Evolutionary conservation across 2,797 vertebrate species (phyloP), one percentile per base, ranked within the genome.

Genomic region (Silurus aristotelis): DNA sequence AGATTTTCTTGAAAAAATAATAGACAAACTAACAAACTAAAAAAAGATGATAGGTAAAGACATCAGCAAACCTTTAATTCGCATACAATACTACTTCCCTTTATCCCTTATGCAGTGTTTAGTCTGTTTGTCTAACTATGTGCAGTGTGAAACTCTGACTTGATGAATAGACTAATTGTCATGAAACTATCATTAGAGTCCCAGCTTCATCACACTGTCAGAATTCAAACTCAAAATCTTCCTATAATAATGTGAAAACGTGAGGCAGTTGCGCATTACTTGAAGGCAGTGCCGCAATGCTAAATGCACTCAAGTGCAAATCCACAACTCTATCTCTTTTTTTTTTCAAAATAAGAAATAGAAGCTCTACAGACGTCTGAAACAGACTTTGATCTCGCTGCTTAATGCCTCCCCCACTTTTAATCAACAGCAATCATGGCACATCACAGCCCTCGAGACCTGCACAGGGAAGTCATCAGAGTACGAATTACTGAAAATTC

Each of bases 311-410:
- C 6, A n/a, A 66, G 7, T 25, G 61, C 78, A 52, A 66, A 80
- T 46, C 77, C 38, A 48, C 77, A 2, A 76, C 4, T 38, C 38
- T 38, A 4, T 78, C 56, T 25, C 3, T 60, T 7, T 15, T n/a
- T 67, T 66, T 12, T 66, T 27, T 66, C 25, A 25, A 3, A 48
- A 80, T 9, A 75, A 55, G 67, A 61, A 76, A 63, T 14, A 71
- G 58, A 55, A 66, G 15, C 70, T 63, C 22, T 38, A 52, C 38
- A 82, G 76, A 61, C 73, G 71, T 81, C 67, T 38, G 48, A 84
- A 88, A 78, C 77, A 80, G 80, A 61, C 84, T 86, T 85, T 84
- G 82, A 86, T 88, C 77, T 86, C 55, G 43, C 56, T 75, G 75
- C 77, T 77, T 43, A 52, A 68, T 78, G 84, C 48, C 85, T 66